These are phyloP conservation scores for Harlomillsia oculata DNA, from an alignment of 1,140 invertebrate species.

Conservation along the genomic window DNA sequence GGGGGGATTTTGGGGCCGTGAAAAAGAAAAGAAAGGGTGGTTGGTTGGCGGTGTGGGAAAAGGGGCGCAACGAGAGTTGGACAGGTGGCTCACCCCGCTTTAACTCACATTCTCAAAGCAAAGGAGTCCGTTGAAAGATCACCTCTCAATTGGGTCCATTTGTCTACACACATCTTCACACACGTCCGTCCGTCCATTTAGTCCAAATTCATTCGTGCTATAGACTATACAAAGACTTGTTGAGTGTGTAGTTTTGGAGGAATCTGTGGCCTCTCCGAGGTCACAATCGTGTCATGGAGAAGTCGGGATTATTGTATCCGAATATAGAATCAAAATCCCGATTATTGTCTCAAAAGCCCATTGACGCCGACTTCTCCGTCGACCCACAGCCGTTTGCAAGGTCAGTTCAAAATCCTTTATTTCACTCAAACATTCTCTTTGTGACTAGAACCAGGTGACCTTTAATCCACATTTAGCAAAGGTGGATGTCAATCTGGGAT, in stretches of 20 bases:
- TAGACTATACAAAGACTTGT: not conserved
- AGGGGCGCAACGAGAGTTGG: too few relatives aligned
- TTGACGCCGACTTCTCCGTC: slow-evolving; percentile 28
- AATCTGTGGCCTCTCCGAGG: not conserved
- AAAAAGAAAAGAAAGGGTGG: too few relatives aligned
- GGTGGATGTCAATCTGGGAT: not conserved
- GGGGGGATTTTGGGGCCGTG: too few relatives aligned
- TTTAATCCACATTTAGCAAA: not conserved
- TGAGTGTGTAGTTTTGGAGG: not conserved
- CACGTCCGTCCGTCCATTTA: not conserved
- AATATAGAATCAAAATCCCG: slow-evolving; percentile 20
- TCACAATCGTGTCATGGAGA: slow-evolving; percentile 14
- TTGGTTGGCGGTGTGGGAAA: too few relatives aligned
- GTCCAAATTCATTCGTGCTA: not conserved
- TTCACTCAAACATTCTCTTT: not conserved
- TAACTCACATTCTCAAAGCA: too few relatives aligned
- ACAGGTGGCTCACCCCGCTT: too few relatives aligned
- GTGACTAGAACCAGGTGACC: not conserved
- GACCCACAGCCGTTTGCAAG: slow-evolving; percentile 34
- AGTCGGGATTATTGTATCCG: slow-evolving; percentile 22
- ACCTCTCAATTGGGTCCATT: too few relatives aligned
- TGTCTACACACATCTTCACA: not conserved
- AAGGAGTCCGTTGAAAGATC: too few relatives aligned
- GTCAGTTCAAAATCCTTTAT: slow-evolving; percentile 17
- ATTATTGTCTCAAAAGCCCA: slow-evolving; percentile 18